Conservation (phyloP, 2,888 invertebrate genomes). For the Drosophila anomelani region DNA sequence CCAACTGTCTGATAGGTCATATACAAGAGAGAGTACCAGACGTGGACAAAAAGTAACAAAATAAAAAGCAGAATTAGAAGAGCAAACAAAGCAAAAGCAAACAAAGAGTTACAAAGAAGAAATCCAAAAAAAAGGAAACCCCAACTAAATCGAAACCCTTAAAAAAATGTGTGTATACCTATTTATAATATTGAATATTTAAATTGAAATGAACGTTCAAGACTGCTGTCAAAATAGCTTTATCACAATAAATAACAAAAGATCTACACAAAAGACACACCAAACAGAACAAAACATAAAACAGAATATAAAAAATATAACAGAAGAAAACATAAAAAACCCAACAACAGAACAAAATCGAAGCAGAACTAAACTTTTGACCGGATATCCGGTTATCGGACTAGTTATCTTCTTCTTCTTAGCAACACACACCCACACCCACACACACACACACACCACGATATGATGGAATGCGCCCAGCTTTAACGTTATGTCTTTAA, state of each 20-base stretch:
- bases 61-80: slow-evolving; percentile 6
- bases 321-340: background rate
- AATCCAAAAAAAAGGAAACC: slow-evolving; percentile 17
- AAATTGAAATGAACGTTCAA: slow-evolving; percentile 80
- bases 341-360: slow-evolving; percentile 23
- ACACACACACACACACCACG: slow-evolving; percentile 4
- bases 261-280: slow-evolving; percentile 35
- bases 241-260: slow-evolving; percentile 62
- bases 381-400: slow-evolving; percentile 24
- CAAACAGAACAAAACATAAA: slow-evolving; percentile 26
- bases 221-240: slow-evolving; percentile 82
- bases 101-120: slow-evolving; percentile 8
- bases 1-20: slow-evolving; percentile 43
- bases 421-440: slow-evolving; percentile 4
- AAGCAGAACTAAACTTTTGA: slow-evolving; percentile 19
- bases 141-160: slow-evolving; percentile 47
- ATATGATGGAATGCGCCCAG: slow-evolving; percentile 63
- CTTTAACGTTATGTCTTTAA: slow-evolving; percentile 69
- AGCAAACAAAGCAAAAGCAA: slow-evolving; percentile 9
- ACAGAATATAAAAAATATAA: background rate
- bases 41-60: background rate
- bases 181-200: slow-evolving; percentile 78
- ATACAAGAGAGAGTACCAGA: slow-evolving; percentile 19
- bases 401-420: slow-evolving; percentile 5
- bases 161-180: slow-evolving; percentile 69